Evolutionary conservation across 1,140 invertebrate genomes (phyloP), one percentile per base, ranked within the genome.

Genomic region (Coelopa frigida): DNA sequence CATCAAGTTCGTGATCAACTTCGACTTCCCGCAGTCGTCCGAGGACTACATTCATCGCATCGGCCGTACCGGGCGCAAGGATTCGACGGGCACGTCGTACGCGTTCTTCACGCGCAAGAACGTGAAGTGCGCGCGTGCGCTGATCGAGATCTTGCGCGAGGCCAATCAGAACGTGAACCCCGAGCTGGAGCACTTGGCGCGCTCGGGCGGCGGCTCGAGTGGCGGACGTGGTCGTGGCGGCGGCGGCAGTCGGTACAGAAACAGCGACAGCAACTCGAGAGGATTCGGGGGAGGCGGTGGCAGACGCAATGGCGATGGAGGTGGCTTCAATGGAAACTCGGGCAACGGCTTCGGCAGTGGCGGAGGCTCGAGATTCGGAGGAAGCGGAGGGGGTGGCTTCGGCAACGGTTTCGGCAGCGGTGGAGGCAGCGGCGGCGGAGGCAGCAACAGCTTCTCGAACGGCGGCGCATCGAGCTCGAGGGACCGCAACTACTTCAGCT

Each of bases 11-110:
- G 95, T 99, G 31, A 94, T 99, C 66, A 99, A 99, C 75, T 98
- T 87, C 78, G 95, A 99, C 73, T 98, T 96, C 74, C 94, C 95
- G 20, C 90, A 89, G 63, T 91, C 89, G 38, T 94, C 92, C 43
- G 96, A 99, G 74, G 95, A 99, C 75, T 99, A 99, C 72, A 93
- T 99, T 59, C 96, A 99, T 72, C 83, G 95, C 50, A 98, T 99
- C 71, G 96, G 96, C 14, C 83, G 95, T 60, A 98, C 96, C 33
- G 96, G 91, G 18, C 78, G 96, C 14, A 59, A 61, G 29, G 54
- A 61, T 45, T 53, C 59, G 7, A 57, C 54, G 2, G 59, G 61
- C 26, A 64, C 61, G 3, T 63, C 61, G 5, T 63, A 63, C 33
- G 59, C 61, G 11, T 63, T 63, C 31, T 63, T 63, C n/a, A 63